Conservation (phyloP, 2,888 invertebrate species). For the Aleiodes leptofemur region DNA sequence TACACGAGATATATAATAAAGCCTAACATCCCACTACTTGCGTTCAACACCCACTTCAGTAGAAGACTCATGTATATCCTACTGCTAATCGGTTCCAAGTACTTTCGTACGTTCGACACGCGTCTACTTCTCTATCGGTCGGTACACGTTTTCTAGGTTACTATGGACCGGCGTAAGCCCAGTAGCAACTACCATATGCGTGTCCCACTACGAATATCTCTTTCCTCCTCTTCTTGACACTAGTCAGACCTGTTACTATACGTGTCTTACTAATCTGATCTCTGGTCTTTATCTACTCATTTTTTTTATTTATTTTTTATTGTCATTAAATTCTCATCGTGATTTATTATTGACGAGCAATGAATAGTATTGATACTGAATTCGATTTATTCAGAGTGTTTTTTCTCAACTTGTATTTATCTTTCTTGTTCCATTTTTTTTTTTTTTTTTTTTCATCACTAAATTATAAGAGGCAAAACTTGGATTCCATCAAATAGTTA, state of each 20-base stretch:
- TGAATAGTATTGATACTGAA: not conserved
- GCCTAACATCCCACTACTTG: slow-evolving; percentile 43
- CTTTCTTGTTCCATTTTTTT: not conserved
- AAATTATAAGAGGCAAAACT: slow-evolving; percentile 3
- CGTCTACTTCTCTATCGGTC: slow-evolving; percentile 25
- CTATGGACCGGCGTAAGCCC: slow-evolving; percentile 54
- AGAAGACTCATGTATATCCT: slow-evolving; percentile 31
- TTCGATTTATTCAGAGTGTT: not conserved
- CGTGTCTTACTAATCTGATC: slow-evolving; percentile 7
- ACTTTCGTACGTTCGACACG: slow-evolving; percentile 41
- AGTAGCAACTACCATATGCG: slow-evolving; percentile 48
- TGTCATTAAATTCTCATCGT: not conserved
- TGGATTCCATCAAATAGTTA: slow-evolving; percentile 36
- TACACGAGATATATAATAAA: slow-evolving; percentile 52
- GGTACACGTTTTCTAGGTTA: slow-evolving; percentile 36
- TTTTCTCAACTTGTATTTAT: not conserved
- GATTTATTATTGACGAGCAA: not conserved
- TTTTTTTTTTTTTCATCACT: not conserved
- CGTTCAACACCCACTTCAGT: slow-evolving; percentile 6
- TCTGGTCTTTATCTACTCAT: not conserved
- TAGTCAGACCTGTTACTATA: slow-evolving; percentile 36
- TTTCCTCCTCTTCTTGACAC: slow-evolving; percentile 46
- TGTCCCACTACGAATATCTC: slow-evolving; percentile 40
- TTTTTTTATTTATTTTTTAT: not conserved
- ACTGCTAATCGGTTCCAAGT: slow-evolving; percentile 45